Base-by-base conservation (phyloP, 2,888 invertebrate species). In the Imbricaverruca yamaguchii region DNA sequence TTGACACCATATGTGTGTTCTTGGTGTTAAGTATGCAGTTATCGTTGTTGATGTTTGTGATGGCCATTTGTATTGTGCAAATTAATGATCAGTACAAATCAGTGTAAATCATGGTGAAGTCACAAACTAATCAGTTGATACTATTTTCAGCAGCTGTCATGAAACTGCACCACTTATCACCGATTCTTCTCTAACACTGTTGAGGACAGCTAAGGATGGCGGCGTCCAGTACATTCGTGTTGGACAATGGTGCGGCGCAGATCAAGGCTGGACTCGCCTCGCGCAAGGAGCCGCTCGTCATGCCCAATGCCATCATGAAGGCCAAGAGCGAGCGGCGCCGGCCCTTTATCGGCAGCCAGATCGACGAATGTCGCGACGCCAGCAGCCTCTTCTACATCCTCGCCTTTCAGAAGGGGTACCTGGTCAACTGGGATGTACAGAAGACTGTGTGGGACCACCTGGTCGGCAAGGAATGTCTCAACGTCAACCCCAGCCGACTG, bases 221-320 rank as follows among this genome's bases (percentile, higher is more conserved):
- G 65, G 80, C 82, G 10, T 80, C 83, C 3, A 82, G 83, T 69
- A 85, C 89, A n/a, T 91, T 91, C 86, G 91, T 95, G 81, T 87
- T 96, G 77, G 97, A 97, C 86, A 97, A 96, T 89, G 97, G 97
- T 23, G 97, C 93, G 0, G 93, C 92, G 86, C 91, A 92, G 0
- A 92, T 93, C 0, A 97, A 97, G 91, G 92, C 92, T 81, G 97
- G 96, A n/a, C 90, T 92, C 85, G 91, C 93, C 2, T 90, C 89
- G 12, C 90, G 90, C 84, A 89, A 88, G 83, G 88, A 92, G 82
- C 92, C 95, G 11, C 92, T 91, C 85, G 86, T 94, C 23, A 90
- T 96, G 80, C 97, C 98, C 0, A 99, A 99, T 88, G 96, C 95
- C 86, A 94, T 99, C 57, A 96, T 97, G 91, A 99, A 99, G 90